Evolutionary conservation across 2,888 invertebrate species (phyloP).

Genomic region (Hydraecia micacea): DNA sequence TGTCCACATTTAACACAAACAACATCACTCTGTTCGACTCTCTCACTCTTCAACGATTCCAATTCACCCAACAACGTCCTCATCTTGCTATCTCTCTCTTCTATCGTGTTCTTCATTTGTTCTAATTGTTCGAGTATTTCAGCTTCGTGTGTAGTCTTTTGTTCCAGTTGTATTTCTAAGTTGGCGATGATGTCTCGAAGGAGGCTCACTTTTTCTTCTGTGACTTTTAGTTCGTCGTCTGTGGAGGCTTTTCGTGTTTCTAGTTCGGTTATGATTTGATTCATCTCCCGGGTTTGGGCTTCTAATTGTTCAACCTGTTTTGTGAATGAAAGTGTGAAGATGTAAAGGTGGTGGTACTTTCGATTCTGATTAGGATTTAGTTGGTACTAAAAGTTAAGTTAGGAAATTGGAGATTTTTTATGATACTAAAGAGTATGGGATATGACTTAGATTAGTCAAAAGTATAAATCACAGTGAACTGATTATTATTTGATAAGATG

Average conservation of each 20-base stretch:
- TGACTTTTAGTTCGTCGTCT: conserved; percentile 93
- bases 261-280: conserved; percentile 90
- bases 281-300: conserved; percentile 93
- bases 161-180: conserved; percentile 94
- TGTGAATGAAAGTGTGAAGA: conserved; percentile 37
- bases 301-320: conserved; percentile 94
- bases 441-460: not conserved
- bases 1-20: conserved; percentile 77
- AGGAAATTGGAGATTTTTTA: not conserved
- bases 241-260: conserved; percentile 91
- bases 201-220: conserved; percentile 93
- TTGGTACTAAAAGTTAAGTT: not conserved
- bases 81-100: conserved; percentile 90
- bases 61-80: conserved; percentile 89
- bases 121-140: conserved; percentile 91
- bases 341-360: conserved; percentile 5
- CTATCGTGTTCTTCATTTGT: conserved; percentile 89
- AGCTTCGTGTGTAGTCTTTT: conserved; percentile 91
- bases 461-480: too few species aligned
- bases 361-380: not conserved
- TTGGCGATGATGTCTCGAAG: conserved; percentile 94
- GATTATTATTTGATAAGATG: not conserved
- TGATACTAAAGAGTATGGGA: not conserved
- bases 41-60: conserved; percentile 87
- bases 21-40: conserved; percentile 82